Conservation (phyloP, 2,113 vertebrate genomes). For the Pyrgilauda ruficollis region DNA sequence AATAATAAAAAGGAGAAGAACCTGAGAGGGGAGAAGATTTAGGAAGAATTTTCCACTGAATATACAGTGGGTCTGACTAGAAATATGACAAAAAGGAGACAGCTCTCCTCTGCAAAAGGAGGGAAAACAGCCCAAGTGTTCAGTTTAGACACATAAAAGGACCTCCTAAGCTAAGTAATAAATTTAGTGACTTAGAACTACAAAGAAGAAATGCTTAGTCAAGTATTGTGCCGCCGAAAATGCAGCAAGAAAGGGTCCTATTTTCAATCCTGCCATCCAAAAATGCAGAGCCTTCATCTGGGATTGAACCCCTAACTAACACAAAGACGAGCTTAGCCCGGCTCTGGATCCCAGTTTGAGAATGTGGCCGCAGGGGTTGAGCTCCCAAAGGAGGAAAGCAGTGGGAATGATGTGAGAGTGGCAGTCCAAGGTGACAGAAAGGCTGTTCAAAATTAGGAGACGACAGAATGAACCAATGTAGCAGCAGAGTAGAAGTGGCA, state of each 20-base stretch:
- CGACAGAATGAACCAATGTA: not conserved
- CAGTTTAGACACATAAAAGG: not conserved
- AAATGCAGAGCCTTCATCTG: not conserved
- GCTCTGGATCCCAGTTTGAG: not conserved
- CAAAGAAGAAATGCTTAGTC: not conserved
- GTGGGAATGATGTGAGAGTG: not conserved
- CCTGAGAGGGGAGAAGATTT: not conserved
- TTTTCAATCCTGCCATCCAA: not conserved
- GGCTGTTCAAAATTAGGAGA: not conserved
- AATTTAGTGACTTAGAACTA: not conserved
- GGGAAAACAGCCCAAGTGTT: not conserved
- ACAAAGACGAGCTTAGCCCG: not conserved
- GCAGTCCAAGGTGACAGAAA: not conserved
- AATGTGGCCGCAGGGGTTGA: not conserved
- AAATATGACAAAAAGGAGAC: not conserved
- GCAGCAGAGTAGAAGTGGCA: not conserved
- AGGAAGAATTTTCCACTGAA: constrained; percentile 14
- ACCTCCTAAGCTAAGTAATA: not conserved
- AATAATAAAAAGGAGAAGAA: not conserved
- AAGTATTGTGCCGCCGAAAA: not conserved
- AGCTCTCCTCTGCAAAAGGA: not conserved
- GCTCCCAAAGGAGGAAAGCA: not conserved
- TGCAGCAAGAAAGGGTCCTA: not conserved
- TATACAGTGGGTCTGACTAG: not conserved
- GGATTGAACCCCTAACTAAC: not conserved